Evolutionary conservation across 2,888 invertebrate genomes (phyloP), one percentile per base, ranked within the genome.

Genomic region (Chromoteleia sp.): DNA sequence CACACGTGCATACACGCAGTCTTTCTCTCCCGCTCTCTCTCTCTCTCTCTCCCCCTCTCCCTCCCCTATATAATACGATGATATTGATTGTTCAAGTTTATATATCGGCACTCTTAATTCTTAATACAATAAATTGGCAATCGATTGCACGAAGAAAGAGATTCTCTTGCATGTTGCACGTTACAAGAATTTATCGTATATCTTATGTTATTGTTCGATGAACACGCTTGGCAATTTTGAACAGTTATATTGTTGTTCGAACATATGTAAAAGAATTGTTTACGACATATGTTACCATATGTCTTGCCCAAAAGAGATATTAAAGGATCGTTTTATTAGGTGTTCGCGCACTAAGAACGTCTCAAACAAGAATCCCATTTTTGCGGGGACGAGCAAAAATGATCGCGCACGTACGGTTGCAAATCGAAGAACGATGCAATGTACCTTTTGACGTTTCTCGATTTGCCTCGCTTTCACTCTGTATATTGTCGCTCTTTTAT

Each of bases 141-240:
- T 39, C 39, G 39, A 39, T 39, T 39, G 39, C 39, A 39, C 12
- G 39, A 39, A 14, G 39, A 39, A 39, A 12, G 33, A 6, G 14
- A n/a, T 3, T 39, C 10, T 33, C 39, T 39, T 39, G 39, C 39
- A 39, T 39, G 39, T 39, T 39, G 39, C 39, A 39, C 14, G 39
- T n/a, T 14, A 39, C 2, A 39, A 0, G 2, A 39, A 39, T 12
- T 39, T 12, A 39, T 14, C 10, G 6, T 25, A 25, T n/a, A n/a
- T n/a, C n/a, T 25, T 8, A 5, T 33, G 1, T 5, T 33, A 33
- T 33, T 33, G 33, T 10, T 33, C 5, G 10, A 33, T 8, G 33
- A 10, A 10, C 10, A 7, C 7, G 10, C 33, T 33, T 33, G 33
- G 33, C 10, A 33, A 8, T 33, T 33, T 33, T 10, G 2, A 33